Evolutionary conservation across 2,888 invertebrate genomes (phyloP), one percentile per base, ranked within the genome.

Genomic region (Sycophila texana): DNA sequence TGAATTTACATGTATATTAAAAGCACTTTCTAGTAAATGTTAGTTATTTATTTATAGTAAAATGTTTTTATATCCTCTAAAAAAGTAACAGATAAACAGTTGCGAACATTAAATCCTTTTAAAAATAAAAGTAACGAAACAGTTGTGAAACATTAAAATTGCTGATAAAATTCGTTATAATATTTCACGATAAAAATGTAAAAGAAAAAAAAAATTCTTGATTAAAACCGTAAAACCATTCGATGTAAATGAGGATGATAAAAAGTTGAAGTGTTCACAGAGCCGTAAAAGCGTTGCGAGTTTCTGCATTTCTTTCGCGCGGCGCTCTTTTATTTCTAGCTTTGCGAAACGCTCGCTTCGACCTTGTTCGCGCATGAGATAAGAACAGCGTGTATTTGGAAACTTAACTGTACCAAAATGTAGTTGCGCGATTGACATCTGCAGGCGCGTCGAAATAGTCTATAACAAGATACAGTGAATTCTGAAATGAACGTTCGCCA

Each of bases 361-460:
- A 75, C 75, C 75, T 75, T 68, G 75, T 75, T 75, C 47, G 20
- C 68, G 53, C 13, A n/a, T n/a, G n/a, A 66, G 67, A 67, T 67
- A 67, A 67, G 67, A 22, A 13, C 10, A 26, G 18, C 30, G 26
- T 14, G 18, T 60, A 61, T 68, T 75, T 75, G 68, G 75, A 68
- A 75, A 75, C 51, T 68, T 18, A 26, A 39, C n/a, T 39, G 39
- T 74, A 60, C 51, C 14, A 14, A 58, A 22, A 7, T 39, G n/a
- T 30, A 7, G 51, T 60, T 16, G 53, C 39, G 67, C 58, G n/a
- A 51, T 26, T 67, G 60, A 57, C 65, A 49, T 58, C 51, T 53
- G 55, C n/a, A 1, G 16, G 14, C 14, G 47, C 65, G 65, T 63
- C 61, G 60, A 71, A 49, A 47, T 2, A 49, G 26, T 47, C 30